Conservation (phyloP, 2,888 invertebrate species). For the Diarsia dahlii region DNA sequence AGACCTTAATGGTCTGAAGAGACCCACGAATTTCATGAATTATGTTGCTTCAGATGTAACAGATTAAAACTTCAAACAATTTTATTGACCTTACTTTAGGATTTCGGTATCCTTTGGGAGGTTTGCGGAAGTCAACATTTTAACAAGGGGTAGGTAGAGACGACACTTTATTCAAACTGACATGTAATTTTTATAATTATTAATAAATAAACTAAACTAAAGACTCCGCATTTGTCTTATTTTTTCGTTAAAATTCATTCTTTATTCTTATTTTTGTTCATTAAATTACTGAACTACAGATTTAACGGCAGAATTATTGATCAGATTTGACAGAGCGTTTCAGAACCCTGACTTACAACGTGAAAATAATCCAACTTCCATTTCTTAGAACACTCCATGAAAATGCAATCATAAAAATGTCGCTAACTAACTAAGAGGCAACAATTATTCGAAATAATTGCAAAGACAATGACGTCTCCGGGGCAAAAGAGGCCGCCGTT, state of each 20-base stretch:
- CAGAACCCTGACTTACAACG: background rate
- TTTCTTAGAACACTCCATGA: background rate
- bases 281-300: background rate
- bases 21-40: conserved; percentile 14
- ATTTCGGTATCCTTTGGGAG: background rate
- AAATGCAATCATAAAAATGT: conserved; percentile 5
- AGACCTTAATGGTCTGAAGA: background rate
- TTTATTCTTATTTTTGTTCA: background rate
- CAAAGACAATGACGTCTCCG: background rate
- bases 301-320: background rate
- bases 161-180: no score
- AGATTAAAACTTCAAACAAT: background rate
- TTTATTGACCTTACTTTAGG: background rate
- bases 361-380: background rate
- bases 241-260: background rate
- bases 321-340: background rate
- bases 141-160: background rate
- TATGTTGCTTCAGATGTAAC: background rate
- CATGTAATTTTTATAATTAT: no score
- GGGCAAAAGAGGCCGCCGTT: conserved; percentile 20
- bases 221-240: background rate
- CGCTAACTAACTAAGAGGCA: background rate
- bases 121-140: background rate
- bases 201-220: no score
- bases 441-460: conserved; percentile 26